phyloP scores from a whole-genome alignment of 2,113 vertebrate genomes.

The Pachycephala philippinensis region DNA sequence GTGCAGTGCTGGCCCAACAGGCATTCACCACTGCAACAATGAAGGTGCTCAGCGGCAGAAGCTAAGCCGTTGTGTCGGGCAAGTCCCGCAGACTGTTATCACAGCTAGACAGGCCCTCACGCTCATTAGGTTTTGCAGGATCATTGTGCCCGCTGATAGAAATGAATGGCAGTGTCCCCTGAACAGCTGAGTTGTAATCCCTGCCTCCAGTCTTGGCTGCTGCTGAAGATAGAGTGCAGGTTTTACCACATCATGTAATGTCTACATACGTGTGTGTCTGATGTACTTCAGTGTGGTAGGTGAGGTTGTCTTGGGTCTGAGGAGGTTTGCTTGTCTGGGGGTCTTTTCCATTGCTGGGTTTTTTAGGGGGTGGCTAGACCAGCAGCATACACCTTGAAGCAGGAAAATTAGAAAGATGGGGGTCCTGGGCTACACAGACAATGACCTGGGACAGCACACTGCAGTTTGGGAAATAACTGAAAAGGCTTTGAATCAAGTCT shows the following conservation, averaged over 20 bases:
- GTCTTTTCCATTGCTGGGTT: neutral
- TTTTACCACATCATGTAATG: neutral
- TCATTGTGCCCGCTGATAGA: neutral
- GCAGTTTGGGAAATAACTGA: neutral
- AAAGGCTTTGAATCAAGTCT: neutral
- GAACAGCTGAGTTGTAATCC: neutral
- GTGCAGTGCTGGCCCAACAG: slow-evolving; percentile 45
- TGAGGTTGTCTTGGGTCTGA: neutral
- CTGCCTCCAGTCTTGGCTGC: neutral
- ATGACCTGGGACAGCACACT: neutral
- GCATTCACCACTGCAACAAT: slow-evolving; percentile 17
- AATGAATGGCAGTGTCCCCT: neutral
- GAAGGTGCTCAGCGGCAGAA: slow-evolving; percentile 13
- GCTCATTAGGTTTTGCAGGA: slow-evolving; percentile 16
- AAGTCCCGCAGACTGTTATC: slow-evolving; percentile 23
- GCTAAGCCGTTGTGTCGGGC: neutral
- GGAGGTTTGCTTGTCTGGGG: neutral
- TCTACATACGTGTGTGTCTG: neutral
- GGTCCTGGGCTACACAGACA: fast-evolving
- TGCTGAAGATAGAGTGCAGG: neutral
- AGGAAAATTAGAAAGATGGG: neutral
- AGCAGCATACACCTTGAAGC: neutral
- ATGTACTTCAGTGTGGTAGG: neutral
- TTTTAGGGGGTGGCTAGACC: neutral
- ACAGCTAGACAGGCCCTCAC: neutral